Conservation (phyloP, 2,888 invertebrate genomes). For the Tetranychus truncatus region DNA sequence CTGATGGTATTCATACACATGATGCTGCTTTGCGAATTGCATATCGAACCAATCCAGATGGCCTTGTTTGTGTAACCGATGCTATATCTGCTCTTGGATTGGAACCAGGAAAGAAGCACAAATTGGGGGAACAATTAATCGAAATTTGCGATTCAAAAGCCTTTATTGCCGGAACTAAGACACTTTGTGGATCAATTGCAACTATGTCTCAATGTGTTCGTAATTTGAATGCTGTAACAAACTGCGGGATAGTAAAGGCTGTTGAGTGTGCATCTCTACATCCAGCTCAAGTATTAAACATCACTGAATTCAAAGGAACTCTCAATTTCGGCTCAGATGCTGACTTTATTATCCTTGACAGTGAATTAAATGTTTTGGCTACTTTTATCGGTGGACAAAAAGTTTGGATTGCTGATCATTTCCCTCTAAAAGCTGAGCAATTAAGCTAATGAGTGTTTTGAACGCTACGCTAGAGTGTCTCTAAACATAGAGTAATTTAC, state of each 20-base stretch:
- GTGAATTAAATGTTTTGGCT: slow-evolving; percentile 50
- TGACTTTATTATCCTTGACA: slow-evolving; percentile 69
- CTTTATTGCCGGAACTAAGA: slow-evolving; percentile 60
- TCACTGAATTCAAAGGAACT: slow-evolving; percentile 61
- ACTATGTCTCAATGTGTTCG: slow-evolving; percentile 66
- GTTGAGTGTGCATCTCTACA: slow-evolving; percentile 76
- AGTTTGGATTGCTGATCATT: slow-evolving; percentile 37
- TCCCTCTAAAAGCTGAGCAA: no score
- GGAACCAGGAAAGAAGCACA: slow-evolving; percentile 55
- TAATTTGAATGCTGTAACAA: slow-evolving; percentile 57
- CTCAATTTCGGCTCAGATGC: slow-evolving; percentile 74
- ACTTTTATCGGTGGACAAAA: slow-evolving; percentile 79
- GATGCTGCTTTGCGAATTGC: slow-evolving; percentile 87
- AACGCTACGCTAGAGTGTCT: no score
- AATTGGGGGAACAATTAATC: slow-evolving; percentile 62
- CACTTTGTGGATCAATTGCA: slow-evolving; percentile 68
- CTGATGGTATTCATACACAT: slow-evolving; percentile 93
- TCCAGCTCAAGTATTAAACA: slow-evolving; percentile 64
- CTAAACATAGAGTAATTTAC: no score
- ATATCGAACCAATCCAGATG: slow-evolving; percentile 63
- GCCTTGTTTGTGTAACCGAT: slow-evolving; percentile 80
- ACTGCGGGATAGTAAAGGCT: slow-evolving; percentile 73
- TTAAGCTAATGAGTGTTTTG: no score
- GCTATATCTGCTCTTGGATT: slow-evolving; percentile 85
- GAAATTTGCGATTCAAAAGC: slow-evolving; percentile 56